Evolutionary conservation across 2,888 invertebrate species (phyloP).

Genomic region (Acanthoscelides obtectus): DNA sequence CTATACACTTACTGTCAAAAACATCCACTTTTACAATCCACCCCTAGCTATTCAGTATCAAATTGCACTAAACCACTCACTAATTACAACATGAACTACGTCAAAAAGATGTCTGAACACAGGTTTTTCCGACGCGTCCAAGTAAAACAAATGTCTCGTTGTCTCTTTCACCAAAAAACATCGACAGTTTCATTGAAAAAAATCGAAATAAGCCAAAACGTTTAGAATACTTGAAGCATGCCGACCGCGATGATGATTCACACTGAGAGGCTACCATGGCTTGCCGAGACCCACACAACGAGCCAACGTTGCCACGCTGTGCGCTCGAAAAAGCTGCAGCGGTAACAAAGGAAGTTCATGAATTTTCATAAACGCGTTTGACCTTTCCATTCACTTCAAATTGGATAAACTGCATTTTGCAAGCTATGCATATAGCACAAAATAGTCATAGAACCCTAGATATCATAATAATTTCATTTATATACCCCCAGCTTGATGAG

Average conservation of each 20-base stretch:
- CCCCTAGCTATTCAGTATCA: not conserved
- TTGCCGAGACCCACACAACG: not conserved
- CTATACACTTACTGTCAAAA: not conserved
- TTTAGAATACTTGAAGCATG: not conserved
- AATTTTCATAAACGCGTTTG: not conserved
- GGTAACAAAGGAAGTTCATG: not conserved
- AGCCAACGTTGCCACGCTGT: not conserved
- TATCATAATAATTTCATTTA: too few species aligned
- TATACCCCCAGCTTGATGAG: too few species aligned
- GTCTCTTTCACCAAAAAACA: not conserved
- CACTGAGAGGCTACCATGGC: not conserved
- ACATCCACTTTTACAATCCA: not conserved
- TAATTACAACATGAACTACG: not conserved
- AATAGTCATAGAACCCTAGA: too few species aligned
- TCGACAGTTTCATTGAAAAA: not conserved
- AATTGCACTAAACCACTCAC: not conserved
- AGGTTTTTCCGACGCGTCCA: not conserved
- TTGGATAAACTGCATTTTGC: too few species aligned
- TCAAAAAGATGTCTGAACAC: not conserved
- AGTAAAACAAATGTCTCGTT: not conserved
- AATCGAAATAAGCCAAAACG: not conserved
- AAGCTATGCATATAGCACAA: too few species aligned
- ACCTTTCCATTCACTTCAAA: not conserved
- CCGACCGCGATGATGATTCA: not conserved
- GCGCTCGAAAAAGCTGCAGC: not conserved